Evolutionary conservation across 2,888 invertebrate genomes (phyloP).

Genomic region (Melikaiella ostensackeni): DNA sequence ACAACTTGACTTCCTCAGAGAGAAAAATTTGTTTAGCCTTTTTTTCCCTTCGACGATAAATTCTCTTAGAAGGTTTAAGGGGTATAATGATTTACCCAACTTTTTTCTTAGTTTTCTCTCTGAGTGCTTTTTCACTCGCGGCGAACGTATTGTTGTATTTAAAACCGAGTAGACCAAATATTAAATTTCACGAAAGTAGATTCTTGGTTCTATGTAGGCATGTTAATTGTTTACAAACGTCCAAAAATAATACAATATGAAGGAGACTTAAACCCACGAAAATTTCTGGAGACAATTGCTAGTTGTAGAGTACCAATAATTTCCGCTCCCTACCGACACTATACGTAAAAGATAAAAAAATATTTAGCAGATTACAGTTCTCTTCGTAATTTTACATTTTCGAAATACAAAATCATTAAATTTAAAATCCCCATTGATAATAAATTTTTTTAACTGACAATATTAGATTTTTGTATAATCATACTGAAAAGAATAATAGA

Average conservation of each 20-base stretch:
- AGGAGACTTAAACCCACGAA: slow-evolving; percentile 26
- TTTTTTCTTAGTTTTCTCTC: slow-evolving; percentile 7
- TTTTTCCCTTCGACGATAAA: neutral
- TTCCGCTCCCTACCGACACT: slow-evolving; percentile 30
- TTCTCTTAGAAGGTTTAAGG: neutral
- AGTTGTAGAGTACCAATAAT: neutral
- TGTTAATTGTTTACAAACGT: slow-evolving; percentile 4
- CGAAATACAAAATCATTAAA: neutral
- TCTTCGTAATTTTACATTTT: neutral
- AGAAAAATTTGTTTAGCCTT: neutral
- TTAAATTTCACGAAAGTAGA: slow-evolving; percentile 24
- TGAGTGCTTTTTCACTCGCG: slow-evolving; percentile 12
- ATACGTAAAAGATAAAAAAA: slow-evolving; percentile 9
- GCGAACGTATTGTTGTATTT: neutral
- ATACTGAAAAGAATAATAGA: too few relatives aligned
- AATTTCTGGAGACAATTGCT: slow-evolving; percentile 25
- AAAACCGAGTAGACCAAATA: slow-evolving; percentile 17
- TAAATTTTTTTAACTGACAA: neutral
- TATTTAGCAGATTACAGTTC: neutral
- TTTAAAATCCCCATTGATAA: neutral
- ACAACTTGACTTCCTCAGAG: neutral
- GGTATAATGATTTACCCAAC: neutral
- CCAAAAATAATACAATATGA: slow-evolving; percentile 8
- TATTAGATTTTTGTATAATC: too few relatives aligned
- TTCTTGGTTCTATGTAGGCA: slow-evolving; percentile 1